phyloP scores from a whole-genome alignment of 2,113 vertebrate species.

The Pomatostomus ruficeps region DNA sequence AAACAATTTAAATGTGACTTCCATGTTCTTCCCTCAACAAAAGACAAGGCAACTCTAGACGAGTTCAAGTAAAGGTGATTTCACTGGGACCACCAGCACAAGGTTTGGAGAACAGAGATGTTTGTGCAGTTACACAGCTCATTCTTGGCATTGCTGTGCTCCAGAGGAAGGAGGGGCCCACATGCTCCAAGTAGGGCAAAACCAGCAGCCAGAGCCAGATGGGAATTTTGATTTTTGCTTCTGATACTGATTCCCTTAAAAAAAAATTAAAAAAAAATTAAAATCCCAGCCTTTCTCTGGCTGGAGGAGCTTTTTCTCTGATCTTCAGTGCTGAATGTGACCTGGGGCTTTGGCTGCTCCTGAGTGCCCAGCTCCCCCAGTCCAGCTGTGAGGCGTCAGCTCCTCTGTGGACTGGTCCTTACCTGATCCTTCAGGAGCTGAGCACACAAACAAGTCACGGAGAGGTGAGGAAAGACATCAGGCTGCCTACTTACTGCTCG shows the following conservation, averaged over 20 bases:
- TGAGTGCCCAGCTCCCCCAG: neutral
- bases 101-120: neutral
- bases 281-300: neutral
- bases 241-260: neutral
- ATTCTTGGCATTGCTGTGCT: neutral
- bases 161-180: neutral
- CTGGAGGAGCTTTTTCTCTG: neutral
- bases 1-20: neutral
- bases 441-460: neutral
- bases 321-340: neutral
- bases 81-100: neutral
- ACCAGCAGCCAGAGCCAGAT: accelerated
- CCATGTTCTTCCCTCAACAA: neutral
- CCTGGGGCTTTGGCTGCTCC: neutral
- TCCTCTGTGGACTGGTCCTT: neutral
- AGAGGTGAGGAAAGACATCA: neutral
- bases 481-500: neutral
- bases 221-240: neutral
- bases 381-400: neutral
- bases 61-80: neutral
- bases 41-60: neutral
- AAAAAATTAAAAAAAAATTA: neutral
- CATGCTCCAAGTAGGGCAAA: neutral
- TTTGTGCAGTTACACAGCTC: neutral
- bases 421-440: neutral